A percentile compares a stretch with the other conserved stretches of the same genome.
These are phyloP conservation scores for Chromoteleia sp. DNA, from an alignment of 2,888 invertebrate species.

Conservation along the genomic window DNA sequence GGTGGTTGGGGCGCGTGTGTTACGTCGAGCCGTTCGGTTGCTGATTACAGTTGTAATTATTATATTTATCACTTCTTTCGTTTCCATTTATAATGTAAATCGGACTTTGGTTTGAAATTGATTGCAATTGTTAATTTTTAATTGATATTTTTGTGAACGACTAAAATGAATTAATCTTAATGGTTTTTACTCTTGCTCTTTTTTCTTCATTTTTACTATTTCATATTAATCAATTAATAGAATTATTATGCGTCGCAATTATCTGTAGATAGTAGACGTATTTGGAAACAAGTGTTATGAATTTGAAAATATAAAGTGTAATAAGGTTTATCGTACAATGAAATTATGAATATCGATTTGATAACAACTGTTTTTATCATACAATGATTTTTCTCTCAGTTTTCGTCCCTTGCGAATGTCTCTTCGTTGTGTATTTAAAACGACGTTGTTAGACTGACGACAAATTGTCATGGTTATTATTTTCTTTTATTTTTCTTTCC, in stretches of 20 bases:
- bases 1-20: constrained; percentile 7
- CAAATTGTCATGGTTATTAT: constrained; percentile 3
- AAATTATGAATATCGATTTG: constrained; percentile 7
- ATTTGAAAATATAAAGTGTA: constrained; percentile 23
- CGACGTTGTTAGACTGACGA: constrained; percentile 26
- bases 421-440: constrained; percentile 8
- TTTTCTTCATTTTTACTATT: constrained; percentile 35
- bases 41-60: constrained; percentile 39
- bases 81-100: constrained; percentile 34
- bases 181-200: constrained; percentile 3
- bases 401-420: background rate
- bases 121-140: constrained; percentile 45
- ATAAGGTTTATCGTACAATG: constrained; percentile 2
- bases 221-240: constrained; percentile 18
- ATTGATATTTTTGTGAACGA: constrained; percentile 23
- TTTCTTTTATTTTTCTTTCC: background rate
- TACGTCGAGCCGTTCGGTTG: constrained; percentile 14
- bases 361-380: constrained; percentile 5
- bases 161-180: constrained; percentile 2
- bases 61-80: constrained; percentile 27
- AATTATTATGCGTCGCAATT: constrained; percentile 6
- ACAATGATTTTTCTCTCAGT: constrained; percentile 3
- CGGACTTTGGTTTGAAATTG: constrained; percentile 59
- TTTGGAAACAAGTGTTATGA: constrained; percentile 18
- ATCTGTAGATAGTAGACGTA: constrained; percentile 39